Evolutionary conservation across 2,888 invertebrate species (phyloP).

Genomic region (Cheilosia variabilis): DNA sequence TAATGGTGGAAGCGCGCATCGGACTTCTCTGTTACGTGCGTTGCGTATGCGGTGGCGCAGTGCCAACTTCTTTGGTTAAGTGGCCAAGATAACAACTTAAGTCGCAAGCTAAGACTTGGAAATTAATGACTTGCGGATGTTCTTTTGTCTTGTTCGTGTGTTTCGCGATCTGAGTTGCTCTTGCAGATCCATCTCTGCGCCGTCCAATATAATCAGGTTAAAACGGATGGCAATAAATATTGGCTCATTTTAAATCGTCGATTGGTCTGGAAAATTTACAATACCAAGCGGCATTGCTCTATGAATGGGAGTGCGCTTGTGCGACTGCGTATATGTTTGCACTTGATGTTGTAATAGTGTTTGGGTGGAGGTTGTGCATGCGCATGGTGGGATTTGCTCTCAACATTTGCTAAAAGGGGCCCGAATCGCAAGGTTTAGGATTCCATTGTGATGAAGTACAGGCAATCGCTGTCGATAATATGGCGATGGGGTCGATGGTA

Average conservation of each 20-base stretch:
- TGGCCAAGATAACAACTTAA: constrained; percentile 35
- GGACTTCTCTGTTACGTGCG: neutral
- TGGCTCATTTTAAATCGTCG: constrained; percentile 57
- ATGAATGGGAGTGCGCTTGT: constrained; percentile 8
- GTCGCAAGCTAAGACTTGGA: constrained; percentile 44
- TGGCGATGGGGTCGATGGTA: no score
- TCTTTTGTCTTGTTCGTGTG: constrained; percentile 68
- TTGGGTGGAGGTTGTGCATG: neutral
- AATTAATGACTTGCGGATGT: constrained; percentile 73
- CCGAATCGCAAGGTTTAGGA: neutral
- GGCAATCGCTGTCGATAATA: no score
- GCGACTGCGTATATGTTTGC: constrained; percentile 22
- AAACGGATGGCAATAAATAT: constrained; percentile 74
- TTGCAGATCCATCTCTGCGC: constrained; percentile 50
- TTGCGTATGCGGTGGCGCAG: constrained; percentile 30
- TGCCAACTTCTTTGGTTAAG: constrained; percentile 39
- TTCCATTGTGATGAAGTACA: no score
- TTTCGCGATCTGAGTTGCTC: constrained; percentile 27
- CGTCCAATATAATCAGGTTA: constrained; percentile 66
- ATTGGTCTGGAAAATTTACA: constrained; percentile 49
- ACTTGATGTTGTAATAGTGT: constrained; percentile 17
- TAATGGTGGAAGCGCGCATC: constrained; percentile 11
- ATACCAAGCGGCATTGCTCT: constrained; percentile 32
- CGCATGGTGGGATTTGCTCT: constrained; percentile 1
- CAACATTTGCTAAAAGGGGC: neutral